These are phyloP conservation scores for Rissa tridactyla DNA, from an alignment of 2,113 vertebrate species.

Conservation along the genomic window DNA sequence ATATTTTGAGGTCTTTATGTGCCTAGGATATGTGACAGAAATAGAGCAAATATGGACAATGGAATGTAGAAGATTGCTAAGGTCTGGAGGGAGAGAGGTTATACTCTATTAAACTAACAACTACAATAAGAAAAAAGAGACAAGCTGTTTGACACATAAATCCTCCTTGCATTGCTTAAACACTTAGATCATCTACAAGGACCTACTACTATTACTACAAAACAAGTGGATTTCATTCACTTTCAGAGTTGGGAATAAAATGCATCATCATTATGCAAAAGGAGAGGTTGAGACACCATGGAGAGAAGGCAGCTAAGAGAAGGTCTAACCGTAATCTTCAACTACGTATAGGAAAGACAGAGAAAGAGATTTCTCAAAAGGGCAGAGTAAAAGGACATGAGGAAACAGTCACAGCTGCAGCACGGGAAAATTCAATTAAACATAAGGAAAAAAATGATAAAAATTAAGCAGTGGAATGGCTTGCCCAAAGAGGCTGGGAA, in stretches of 20 bases:
- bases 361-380: neutral
- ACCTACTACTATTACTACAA: neutral
- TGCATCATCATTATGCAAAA: neutral
- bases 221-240: neutral
- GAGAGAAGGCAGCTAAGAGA: neutral
- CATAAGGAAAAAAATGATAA: neutral
- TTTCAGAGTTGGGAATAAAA: neutral
- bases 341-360: neutral
- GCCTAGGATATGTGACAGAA: neutral
- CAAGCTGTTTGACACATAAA: neutral
- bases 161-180: neutral
- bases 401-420: neutral
- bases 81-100: neutral
- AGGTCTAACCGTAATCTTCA: neutral
- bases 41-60: neutral
- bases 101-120: neutral
- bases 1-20: neutral
- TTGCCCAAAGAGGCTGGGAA: neutral
- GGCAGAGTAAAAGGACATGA: neutral
- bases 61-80: neutral
- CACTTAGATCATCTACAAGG: neutral
- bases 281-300: neutral
- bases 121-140: neutral
- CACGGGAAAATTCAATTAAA: neutral
- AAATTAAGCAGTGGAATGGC: neutral